phyloP scores from a whole-genome alignment of 2,797 vertebrate genomes.

The Iguana delicatissima region DNA sequence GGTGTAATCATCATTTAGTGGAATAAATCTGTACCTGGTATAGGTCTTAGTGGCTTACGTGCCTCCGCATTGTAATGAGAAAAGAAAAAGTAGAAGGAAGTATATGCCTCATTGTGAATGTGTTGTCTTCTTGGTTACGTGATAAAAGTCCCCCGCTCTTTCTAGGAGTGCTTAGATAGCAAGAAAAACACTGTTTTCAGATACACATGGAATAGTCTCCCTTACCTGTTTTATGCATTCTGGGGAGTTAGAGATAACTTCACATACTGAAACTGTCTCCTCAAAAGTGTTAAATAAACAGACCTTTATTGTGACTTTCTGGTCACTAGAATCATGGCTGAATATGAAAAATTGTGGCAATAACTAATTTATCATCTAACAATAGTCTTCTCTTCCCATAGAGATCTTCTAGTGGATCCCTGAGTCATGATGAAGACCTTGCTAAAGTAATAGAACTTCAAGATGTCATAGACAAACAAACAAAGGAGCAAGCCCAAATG shows the following conservation, averaged over 20 bases:
- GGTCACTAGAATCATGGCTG: background rate
- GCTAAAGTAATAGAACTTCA: constrained; percentile 90
- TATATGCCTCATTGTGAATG: background rate
- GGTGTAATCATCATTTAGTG: background rate
- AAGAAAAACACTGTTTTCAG: background rate
- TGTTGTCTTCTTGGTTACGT: background rate
- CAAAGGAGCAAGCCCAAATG: constrained; percentile 91
- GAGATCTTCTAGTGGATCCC: constrained; percentile 91
- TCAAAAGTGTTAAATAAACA: background rate
- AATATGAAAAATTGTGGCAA: constrained; percentile 1
- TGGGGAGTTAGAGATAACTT: background rate
- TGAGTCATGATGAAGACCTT: constrained; percentile 91
- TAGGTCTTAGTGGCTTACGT: background rate
- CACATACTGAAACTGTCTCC: background rate
- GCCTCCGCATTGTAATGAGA: background rate
- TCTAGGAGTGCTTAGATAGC: background rate
- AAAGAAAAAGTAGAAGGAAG: background rate
- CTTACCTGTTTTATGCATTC: background rate
- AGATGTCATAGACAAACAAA: constrained; percentile 90
- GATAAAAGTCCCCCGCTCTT: background rate
- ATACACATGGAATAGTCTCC: background rate
- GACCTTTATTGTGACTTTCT: background rate
- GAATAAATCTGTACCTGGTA: background rate
- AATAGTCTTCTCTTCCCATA: constrained; percentile 50
- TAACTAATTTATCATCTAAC: background rate